A percentile compares a stretch with the other conserved stretches of the same genome.
These are phyloP conservation scores for Leptoteleia sp. DNA, from an alignment of 1,140 invertebrate genomes.

Conservation along the genomic window DNA sequence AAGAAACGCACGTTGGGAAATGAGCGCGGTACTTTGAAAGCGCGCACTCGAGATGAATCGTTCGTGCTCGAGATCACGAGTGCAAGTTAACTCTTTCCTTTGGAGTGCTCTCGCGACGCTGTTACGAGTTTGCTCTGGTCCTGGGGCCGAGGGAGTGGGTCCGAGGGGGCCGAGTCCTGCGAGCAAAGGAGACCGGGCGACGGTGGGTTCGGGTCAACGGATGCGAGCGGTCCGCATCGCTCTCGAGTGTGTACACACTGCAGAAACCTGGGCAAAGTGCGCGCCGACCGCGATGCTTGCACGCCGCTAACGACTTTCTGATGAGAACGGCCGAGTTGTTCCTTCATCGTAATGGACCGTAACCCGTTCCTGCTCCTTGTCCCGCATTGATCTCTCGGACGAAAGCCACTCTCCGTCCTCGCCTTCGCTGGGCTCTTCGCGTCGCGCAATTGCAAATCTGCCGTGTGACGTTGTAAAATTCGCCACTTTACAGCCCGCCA, in stretches of 20 bases:
- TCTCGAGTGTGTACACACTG: conserved; percentile 51
- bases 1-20: conserved; percentile 54
- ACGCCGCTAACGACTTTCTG: conserved; percentile 78
- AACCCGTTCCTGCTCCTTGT: conserved; percentile 60
- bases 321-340: conserved; percentile 75
- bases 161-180: too few species aligned
- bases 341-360: too few species aligned
- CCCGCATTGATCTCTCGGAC: conserved; percentile 33
- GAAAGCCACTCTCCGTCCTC: background rate
- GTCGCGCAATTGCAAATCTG: conserved; percentile 9
- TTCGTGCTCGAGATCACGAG: conserved; percentile 57
- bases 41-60: conserved; percentile 56
- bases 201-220: conserved; percentile 50
- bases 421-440: background rate
- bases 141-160: conserved; percentile 1
- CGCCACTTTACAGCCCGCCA: too few species aligned
- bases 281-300: conserved; percentile 56
- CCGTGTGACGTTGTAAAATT: too few species aligned
- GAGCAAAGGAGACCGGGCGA: conserved; percentile 10
- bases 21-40: conserved; percentile 51
- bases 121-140: conserved; percentile 57
- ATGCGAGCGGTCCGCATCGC: conserved; percentile 37
- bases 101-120: conserved; percentile 47
- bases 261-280: conserved; percentile 45
- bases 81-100: conserved; percentile 65